Evolutionary conservation across 2,888 invertebrate genomes (phyloP).

Genomic region (Meta bourneti): DNA sequence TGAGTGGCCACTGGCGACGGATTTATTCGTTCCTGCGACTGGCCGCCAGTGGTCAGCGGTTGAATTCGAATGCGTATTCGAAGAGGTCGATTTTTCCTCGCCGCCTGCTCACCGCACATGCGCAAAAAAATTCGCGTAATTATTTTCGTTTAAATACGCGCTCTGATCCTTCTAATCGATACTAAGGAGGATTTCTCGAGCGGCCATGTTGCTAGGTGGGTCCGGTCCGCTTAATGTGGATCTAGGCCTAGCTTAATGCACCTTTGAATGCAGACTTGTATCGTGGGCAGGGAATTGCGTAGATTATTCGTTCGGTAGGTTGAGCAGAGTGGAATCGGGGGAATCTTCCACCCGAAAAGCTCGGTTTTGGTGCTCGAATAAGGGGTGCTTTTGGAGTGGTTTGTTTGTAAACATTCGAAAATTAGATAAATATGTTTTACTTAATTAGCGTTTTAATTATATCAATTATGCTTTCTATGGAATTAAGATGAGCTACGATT

Average conservation of each 20-base stretch:
- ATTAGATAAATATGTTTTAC: too few species aligned
- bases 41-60: slow-evolving; percentile 70
- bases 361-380: too few species aligned
- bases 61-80: slow-evolving; percentile 71
- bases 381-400: too few species aligned
- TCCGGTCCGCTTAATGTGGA: slow-evolving; percentile 2
- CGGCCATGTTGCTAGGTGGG: slow-evolving; percentile 71
- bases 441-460: too few species aligned
- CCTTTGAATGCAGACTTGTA: background rate
- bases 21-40: slow-evolving; percentile 50
- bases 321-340: background rate
- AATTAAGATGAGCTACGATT: too few species aligned
- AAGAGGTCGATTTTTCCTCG: slow-evolving; percentile 66
- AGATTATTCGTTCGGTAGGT: background rate
- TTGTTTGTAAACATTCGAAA: too few species aligned
- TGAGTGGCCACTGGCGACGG: slow-evolving; percentile 61
- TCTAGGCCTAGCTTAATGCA: background rate
- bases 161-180: slow-evolving; percentile 68
- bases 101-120: slow-evolving; percentile 55
- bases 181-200: slow-evolving; percentile 29
- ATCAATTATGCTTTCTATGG: too few species aligned
- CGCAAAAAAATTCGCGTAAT: slow-evolving; percentile 73
- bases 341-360: too few species aligned
- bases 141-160: slow-evolving; percentile 75
- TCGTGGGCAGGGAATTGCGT: background rate